These are phyloP conservation scores for Scelioninae gen. 1 DNA, from an alignment of 2,888 invertebrate species.

Conservation along the genomic window DNA sequence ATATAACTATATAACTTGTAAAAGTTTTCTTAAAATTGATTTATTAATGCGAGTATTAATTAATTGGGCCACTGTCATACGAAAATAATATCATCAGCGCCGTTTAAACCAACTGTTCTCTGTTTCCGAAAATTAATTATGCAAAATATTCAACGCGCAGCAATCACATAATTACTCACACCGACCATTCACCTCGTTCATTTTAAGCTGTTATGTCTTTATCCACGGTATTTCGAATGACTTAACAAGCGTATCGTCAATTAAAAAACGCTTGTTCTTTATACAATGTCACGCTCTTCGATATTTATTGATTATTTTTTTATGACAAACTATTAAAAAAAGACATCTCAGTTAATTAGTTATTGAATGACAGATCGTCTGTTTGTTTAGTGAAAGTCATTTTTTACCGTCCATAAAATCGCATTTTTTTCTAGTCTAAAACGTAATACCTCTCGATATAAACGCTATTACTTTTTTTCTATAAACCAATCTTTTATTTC, in stretches of 20 bases:
- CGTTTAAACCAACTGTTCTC: background rate
- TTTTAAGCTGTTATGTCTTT: conserved; percentile 47
- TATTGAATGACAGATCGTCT: conserved; percentile 45
- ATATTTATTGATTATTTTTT: conserved; percentile 56
- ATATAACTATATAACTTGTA: background rate
- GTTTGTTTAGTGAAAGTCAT: conserved; percentile 45
- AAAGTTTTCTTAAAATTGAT: background rate
- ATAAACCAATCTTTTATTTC: conserved; percentile 62
- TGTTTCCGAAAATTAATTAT: conserved; percentile 35
- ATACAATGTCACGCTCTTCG: conserved; percentile 40
- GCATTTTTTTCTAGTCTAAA: conserved; percentile 11
- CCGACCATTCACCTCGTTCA: conserved; percentile 39
- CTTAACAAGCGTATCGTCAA: conserved; percentile 56
- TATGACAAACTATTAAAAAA: conserved; percentile 10
- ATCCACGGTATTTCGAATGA: conserved; percentile 38
- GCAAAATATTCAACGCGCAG: conserved; percentile 24
- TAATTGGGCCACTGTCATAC: conserved; percentile 1
- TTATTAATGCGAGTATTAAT: background rate
- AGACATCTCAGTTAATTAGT: conserved; percentile 41
- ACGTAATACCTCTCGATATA: conserved; percentile 4
- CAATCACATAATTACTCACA: conserved; percentile 38
- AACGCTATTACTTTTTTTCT: conserved; percentile 31
- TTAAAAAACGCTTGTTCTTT: conserved; percentile 44
- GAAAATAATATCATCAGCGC: conserved; percentile 2
- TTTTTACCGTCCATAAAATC: conserved; percentile 16